phyloP scores from a whole-genome alignment of 2,113 vertebrate genomes.

The Trinectes maculatus region DNA sequence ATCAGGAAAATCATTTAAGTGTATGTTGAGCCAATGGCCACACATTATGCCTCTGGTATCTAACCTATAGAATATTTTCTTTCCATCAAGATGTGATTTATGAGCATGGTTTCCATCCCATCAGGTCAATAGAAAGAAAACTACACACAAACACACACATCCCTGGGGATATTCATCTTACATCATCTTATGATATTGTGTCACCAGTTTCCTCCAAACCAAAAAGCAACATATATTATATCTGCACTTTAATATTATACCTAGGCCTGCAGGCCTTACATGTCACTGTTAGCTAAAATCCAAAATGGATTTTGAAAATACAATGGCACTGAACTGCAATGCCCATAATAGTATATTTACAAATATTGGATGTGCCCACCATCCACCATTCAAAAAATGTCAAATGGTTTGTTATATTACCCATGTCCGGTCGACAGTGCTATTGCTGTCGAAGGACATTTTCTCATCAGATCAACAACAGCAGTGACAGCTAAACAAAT shows the following conservation, averaged over 20 bases:
- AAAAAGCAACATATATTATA: conserved; percentile 20
- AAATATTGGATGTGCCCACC: background rate
- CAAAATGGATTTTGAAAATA: background rate
- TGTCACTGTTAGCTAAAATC: background rate
- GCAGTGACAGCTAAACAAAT: background rate
- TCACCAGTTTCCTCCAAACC: conserved; percentile 26
- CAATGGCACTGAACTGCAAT: background rate
- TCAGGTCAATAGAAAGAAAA: conserved; percentile 25
- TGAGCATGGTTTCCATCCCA: conserved; percentile 15
- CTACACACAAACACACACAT: conserved; percentile 4
- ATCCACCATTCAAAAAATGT: background rate
- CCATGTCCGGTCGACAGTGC: background rate
- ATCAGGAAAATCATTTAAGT: background rate
- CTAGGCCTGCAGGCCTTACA: background rate
- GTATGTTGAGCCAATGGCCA: background rate
- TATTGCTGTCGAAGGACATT: background rate
- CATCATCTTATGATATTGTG: conserved; percentile 29
- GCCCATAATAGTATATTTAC: background rate
- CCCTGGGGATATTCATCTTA: conserved; percentile 34
- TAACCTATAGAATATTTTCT: conserved; percentile 1
- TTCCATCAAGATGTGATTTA: conserved; percentile 36
- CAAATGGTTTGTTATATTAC: background rate
- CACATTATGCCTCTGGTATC: background rate
- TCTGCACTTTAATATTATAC: conserved; percentile 1
- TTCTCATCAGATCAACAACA: background rate